Evolutionary conservation across 2,797 vertebrate species (phyloP), one percentile per base, ranked within the genome.

Genomic region (Miichthys miiuy): DNA sequence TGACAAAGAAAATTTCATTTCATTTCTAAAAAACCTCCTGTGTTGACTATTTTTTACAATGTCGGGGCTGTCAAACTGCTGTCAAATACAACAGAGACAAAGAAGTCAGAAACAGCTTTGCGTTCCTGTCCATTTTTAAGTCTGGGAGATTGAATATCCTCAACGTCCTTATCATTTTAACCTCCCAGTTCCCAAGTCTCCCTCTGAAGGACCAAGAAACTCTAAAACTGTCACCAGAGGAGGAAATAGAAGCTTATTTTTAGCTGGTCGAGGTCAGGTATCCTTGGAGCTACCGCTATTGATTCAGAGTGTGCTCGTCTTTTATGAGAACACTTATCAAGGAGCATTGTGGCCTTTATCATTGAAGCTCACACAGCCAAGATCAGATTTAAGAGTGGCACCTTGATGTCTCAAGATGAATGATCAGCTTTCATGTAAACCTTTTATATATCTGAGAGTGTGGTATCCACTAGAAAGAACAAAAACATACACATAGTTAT

Each of bases 221-320:
- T 84, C 72, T 92, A 76, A 85, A 92, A 89, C 76, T 84, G 87
- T 83, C 89, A 82, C 8, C 34, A 55, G 14, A 60, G 52, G 62
- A 64, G 76, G 70, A 90, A 83, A 88, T 85, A 88, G 84, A 80
- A 83, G 51, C 73, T 77, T 89, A 87, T 93, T 92, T 91, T 91
- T 91, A 90, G 90, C 71, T 5, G 1, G 58, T 66, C 68, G 75
- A 79, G 84, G 89, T 85, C 84, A 91, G 84, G 79, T 87, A 87
- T 88, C 90, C 81, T 94, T 91, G 71, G 61, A 68, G 77, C 58
- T 38, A 17, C 51, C 10, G 11, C 42, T 74, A 69, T 54, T 61
- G 81, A 84, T 84, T 88, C 77, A 56, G 12, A 46, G 27, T 63
- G 68, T 27, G 38, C 55, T 78, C 23, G 18, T 60, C 34, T 86